These are phyloP conservation scores for Saccopteryx bilineata DNA, from an alignment of 2,113 vertebrate genomes.

Conservation along the genomic window DNA sequence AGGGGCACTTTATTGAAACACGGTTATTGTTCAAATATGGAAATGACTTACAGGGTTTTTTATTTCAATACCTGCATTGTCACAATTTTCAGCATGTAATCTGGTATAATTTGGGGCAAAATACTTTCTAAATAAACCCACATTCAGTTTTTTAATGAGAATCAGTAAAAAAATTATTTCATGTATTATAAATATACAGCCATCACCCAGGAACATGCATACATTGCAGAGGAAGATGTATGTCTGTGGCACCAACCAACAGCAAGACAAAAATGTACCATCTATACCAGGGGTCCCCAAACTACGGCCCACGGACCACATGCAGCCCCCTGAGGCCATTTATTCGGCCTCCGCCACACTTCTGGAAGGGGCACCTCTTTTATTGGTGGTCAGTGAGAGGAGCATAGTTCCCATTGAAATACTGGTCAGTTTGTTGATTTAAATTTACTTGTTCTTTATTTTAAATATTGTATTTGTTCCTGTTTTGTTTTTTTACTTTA, in stretches of 20 bases:
- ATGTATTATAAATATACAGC: not conserved
- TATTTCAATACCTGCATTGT: not conserved
- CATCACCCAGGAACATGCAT: not conserved
- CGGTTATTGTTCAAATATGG: not conserved
- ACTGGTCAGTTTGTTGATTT: too few species aligned
- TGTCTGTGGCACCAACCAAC: not conserved
- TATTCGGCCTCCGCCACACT: too few species aligned
- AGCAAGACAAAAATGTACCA: not conserved
- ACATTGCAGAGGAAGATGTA: not conserved
- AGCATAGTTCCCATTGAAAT: too few species aligned
- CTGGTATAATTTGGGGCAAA: conserved; percentile 24
- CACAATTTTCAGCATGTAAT: not conserved
- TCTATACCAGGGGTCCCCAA: too few species aligned
- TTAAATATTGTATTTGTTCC: too few species aligned
- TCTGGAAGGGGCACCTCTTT: too few species aligned
- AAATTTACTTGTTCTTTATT: too few species aligned
- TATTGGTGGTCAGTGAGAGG: too few species aligned
- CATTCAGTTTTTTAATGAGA: not conserved
- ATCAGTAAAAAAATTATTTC: not conserved
- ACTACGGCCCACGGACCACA: too few species aligned
- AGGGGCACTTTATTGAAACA: conserved; percentile 10
- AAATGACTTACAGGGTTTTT: not conserved
- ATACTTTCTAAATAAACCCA: not conserved
- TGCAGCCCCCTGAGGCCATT: too few species aligned
- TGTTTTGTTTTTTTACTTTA: too few species aligned